A percentile compares a stretch with the other conserved stretches of the same genome.
Evolutionary conservation across 2,888 invertebrate genomes (phyloP).

Genomic region (Ceriagrion tenellum): DNA sequence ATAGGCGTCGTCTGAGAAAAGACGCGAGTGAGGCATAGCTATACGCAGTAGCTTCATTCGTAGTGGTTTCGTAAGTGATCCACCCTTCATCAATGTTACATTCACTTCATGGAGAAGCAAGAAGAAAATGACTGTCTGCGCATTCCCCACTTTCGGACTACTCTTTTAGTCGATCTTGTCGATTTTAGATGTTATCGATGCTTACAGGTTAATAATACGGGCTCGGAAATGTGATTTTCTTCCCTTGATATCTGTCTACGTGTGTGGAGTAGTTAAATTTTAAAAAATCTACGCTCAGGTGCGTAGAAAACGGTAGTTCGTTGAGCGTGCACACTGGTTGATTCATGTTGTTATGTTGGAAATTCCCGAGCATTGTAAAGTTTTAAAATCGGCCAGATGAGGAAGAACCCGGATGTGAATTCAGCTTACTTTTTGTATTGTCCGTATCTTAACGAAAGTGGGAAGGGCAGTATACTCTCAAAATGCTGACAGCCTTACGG

Average conservation of each 20-base stretch:
- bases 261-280: too few species aligned
- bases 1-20: background rate
- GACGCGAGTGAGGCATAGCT: background rate
- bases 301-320: too few species aligned
- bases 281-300: too few species aligned
- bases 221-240: background rate
- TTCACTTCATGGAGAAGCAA: background rate
- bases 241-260: background rate
- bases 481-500: too few species aligned
- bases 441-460: too few species aligned
- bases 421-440: too few species aligned
- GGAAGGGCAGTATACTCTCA: too few species aligned
- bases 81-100: background rate
- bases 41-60: background rate
- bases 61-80: background rate
- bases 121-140: background rate
- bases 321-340: too few species aligned
- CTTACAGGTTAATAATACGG: background rate
- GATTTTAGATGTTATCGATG: background rate
- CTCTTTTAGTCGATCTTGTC: background rate
- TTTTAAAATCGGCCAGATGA: too few species aligned
- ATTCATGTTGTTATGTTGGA: too few species aligned
- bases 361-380: too few species aligned
- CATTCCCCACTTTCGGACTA: background rate
- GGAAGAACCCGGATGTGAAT: too few species aligned